Conservation (phyloP, 2,888 invertebrate species). For the Drosophila mimetica region DNA sequence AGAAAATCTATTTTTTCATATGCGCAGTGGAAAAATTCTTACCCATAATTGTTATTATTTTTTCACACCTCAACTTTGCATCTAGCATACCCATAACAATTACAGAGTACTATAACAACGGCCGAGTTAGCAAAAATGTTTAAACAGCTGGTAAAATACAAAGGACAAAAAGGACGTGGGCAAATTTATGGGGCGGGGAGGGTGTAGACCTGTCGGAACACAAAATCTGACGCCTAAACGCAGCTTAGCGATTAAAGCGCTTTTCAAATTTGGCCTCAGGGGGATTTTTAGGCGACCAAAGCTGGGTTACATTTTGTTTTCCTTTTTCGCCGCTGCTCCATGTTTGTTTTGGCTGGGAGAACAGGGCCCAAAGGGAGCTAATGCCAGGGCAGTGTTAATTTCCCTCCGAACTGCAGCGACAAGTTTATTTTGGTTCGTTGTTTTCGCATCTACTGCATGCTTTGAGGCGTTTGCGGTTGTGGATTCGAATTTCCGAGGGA, state of each 20-base stretch:
- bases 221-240: conserved; percentile 64
- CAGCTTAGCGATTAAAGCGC: conserved; percentile 73
- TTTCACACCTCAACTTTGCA: no score
- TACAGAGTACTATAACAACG: conserved; percentile 19
- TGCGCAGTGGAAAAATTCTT: no score
- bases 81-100: background rate
- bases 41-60: no score
- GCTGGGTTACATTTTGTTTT: conserved; percentile 33
- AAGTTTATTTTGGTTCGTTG: conserved; percentile 53
- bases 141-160: conserved; percentile 71
- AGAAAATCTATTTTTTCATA: no score
- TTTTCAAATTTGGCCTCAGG: conserved; percentile 60
- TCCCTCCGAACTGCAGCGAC: conserved; percentile 54
- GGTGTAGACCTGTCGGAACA: conserved; percentile 3
- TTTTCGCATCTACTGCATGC: conserved; percentile 27
- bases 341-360: conserved; percentile 64
- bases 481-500: conserved; percentile 4
- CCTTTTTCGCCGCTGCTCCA: conserved; percentile 19
- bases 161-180: conserved; percentile 40
- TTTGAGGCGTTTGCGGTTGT: conserved; percentile 29
- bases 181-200: background rate
- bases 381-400: conserved; percentile 64
- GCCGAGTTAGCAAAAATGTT: conserved; percentile 64
- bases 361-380: conserved; percentile 43
- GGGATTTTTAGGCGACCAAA: conserved; percentile 38